Evolutionary conservation across 2,797 vertebrate species (phyloP), one percentile per base, ranked within the genome.

Genomic region (Anomalospiza imberbis): DNA sequence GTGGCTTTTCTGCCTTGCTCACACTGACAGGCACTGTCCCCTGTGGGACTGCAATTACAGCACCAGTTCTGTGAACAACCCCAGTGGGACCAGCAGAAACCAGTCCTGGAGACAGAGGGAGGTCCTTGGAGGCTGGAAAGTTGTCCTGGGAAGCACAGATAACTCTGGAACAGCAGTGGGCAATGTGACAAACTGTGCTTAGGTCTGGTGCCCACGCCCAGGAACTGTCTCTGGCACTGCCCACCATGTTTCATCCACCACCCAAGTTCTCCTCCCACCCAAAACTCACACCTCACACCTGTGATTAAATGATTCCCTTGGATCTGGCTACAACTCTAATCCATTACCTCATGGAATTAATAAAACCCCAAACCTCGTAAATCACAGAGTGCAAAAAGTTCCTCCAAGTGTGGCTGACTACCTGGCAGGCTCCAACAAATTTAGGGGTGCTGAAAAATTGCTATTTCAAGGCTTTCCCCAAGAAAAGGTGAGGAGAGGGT

Each of bases 31-130:
- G 68, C 54, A 36, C 32, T 9, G 66, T 38, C 32, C 47, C 80
- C 38, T 8, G 36, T 22, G 45, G 58, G 71, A 0, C 1, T 25
- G 45, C 51, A 77, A 12, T 29, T 18, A 25, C 61, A 68, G 76
- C 6, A 8, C 9, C 36, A 48, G 3, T 16, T 63, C 57, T 79
- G 45, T 25, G 34, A 85, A 32, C 61, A 53, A 8, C 31, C 42
- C 6, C 3, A 4, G 48, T 76, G 63, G 74, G 55, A 55, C 40
- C 92, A 94, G 91, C 92, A 96, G 85, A 70, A 77, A 47, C 10
- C 81, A 91, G 42, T 20, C 73, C 67, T 57, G 71, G 31, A 65
- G 50, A 31, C 66, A 80, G 65, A 20, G 47, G 47, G 34, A 75
- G 17, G 4, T 44, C 65, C 77, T 26, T 29, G 28, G 36, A 60